phyloP scores from a whole-genome alignment of 2,797 vertebrate genomes.

The Cyprinella venusta region DNA sequence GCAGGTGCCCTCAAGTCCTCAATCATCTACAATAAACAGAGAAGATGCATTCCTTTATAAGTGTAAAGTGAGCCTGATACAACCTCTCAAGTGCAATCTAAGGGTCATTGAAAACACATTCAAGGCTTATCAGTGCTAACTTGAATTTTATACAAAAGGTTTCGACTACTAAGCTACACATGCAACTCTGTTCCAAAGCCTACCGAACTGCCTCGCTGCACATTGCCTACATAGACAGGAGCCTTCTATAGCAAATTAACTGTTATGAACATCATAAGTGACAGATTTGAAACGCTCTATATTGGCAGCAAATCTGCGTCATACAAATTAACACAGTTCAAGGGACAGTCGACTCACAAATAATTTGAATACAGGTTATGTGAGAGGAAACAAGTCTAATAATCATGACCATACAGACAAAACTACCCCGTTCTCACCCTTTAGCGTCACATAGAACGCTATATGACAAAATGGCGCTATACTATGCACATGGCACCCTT shows the following conservation, averaged over 20 bases:
- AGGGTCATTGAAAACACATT: not conserved
- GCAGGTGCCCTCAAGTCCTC: constrained; percentile 25
- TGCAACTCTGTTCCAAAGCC: not conserved
- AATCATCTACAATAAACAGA: constrained; percentile 35
- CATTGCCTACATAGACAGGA: not conserved
- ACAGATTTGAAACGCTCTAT: not conserved
- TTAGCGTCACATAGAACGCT: too few relatives aligned
- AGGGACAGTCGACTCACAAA: not conserved
- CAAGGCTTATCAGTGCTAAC: too few relatives aligned
- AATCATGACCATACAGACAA: not conserved
- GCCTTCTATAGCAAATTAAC: not conserved
- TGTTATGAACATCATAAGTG: not conserved
- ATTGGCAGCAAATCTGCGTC: not conserved
- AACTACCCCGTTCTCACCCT: too few relatives aligned
- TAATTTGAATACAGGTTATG: not conserved
- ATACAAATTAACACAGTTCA: not conserved
- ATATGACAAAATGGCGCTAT: too few relatives aligned
- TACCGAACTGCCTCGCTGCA: not conserved
- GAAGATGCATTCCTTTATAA: not conserved
- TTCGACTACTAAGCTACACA: too few relatives aligned
- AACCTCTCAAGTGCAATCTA: not conserved
- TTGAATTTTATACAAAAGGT: too few relatives aligned
- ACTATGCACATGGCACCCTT: too few relatives aligned
- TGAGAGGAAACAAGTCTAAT: not conserved
- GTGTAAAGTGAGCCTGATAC: not conserved